phyloP scores from a whole-genome alignment of 2,888 invertebrate species.

The Crepidodera aurea region DNA sequence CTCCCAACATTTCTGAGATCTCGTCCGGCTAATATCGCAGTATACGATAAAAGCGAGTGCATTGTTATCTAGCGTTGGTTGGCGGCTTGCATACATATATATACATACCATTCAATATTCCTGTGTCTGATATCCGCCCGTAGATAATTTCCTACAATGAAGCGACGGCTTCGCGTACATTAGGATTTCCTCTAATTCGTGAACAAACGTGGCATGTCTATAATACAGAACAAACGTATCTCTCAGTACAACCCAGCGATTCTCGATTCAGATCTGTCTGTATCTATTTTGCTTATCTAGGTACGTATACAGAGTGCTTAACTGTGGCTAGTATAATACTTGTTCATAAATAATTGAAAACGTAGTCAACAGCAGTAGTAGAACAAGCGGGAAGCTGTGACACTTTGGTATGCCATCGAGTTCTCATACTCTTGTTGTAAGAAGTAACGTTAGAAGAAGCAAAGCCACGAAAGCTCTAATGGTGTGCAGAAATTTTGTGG shows the following conservation, averaged over 20 bases:
- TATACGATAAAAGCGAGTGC: conserved; percentile 31
- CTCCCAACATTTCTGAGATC: conserved; percentile 1
- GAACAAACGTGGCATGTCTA: conserved; percentile 48
- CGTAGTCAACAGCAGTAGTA: too few relatives aligned
- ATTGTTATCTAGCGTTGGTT: conserved; percentile 34
- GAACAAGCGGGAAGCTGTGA: too few relatives aligned
- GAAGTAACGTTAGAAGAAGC: too few relatives aligned
- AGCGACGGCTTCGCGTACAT: conserved; percentile 48
- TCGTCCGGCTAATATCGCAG: conserved; percentile 5
- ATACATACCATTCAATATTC: conserved; percentile 43
- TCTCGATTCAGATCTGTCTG: conserved; percentile 42
- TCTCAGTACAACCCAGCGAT: conserved; percentile 49
- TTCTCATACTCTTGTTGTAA: too few relatives aligned
- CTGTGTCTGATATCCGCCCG: conserved; percentile 47
- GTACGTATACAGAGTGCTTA: not conserved
- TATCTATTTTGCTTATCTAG: not conserved
- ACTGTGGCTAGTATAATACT: too few relatives aligned
- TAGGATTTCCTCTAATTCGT: conserved; percentile 50
- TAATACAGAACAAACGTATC: conserved; percentile 50
- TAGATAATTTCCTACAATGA: conserved; percentile 52
- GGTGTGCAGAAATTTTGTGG: too few relatives aligned
- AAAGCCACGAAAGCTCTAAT: too few relatives aligned
- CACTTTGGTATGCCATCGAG: too few relatives aligned
- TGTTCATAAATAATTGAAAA: too few relatives aligned
- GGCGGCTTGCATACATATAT: conserved; percentile 36